Conservation (phyloP, 1,140 invertebrate species). For the Hyposmocoma kahamanoa region DNA sequence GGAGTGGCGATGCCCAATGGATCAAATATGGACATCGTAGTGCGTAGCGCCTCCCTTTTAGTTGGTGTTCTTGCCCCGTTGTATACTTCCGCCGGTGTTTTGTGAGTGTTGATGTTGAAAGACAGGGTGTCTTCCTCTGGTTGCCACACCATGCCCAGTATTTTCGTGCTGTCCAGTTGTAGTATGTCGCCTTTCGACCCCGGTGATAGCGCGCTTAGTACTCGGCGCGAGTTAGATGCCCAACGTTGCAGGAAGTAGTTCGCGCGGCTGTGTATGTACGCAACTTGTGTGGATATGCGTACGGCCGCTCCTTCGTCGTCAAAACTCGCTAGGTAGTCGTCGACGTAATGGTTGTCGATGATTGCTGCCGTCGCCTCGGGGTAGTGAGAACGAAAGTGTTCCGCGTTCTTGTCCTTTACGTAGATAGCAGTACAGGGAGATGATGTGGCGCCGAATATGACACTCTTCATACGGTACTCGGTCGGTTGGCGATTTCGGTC, state of each 20-base stretch:
- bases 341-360: conserved; percentile 42
- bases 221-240: conserved; percentile 13
- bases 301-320: conserved; percentile 7
- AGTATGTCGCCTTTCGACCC: conserved; percentile 40
- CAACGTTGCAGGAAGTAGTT: conserved; percentile 17
- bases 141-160: too few relatives aligned
- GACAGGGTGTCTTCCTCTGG: too few relatives aligned
- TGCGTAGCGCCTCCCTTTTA: too few relatives aligned
- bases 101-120: too few relatives aligned
- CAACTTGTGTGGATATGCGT: conserved; percentile 11
- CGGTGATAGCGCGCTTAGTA: conserved; percentile 4
- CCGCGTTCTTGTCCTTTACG: conserved; percentile 25
- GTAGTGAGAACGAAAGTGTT: conserved; percentile 10
- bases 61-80: too few relatives aligned
- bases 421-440: conserved; percentile 18
- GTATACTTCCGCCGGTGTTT: too few relatives aligned
- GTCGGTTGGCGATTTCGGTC: neutral
- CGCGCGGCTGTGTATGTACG: conserved; percentile 14
- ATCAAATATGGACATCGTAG: too few relatives aligned
- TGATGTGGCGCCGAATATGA: conserved; percentile 23
- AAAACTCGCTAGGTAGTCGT: conserved; percentile 42
- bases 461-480: conserved; percentile 13
- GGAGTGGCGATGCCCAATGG: too few relatives aligned
- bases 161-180: too few relatives aligned
- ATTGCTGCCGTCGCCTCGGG: conserved; percentile 36